Evolutionary conservation across 2,888 invertebrate species (phyloP).

Genomic region (Drosophila koepferae): DNA sequence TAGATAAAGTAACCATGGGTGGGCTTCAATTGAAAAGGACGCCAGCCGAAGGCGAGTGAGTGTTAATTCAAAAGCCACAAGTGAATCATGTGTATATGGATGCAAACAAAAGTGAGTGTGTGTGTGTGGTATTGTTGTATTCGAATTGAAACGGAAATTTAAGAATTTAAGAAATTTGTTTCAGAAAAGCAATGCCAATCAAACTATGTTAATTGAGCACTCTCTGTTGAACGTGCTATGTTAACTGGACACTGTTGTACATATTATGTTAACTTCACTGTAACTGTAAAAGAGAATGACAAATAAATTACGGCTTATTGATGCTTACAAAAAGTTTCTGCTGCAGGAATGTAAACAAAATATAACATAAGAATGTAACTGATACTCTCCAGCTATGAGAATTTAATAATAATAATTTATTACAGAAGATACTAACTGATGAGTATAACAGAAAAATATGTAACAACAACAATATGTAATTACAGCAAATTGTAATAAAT

Average conservation of each 20-base stretch:
- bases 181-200: neutral
- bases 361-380: too few species aligned
- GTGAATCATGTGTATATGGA: slow-evolving; percentile 23
- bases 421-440: too few species aligned
- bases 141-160: neutral
- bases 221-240: neutral
- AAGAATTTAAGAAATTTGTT: neutral
- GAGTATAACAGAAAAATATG: too few species aligned
- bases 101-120: neutral
- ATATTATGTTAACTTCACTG: too few species aligned
- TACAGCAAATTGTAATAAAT: too few species aligned
- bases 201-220: neutral
- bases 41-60: slow-evolving; percentile 27
- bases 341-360: neutral
- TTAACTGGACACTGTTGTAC: neutral
- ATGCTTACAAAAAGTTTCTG: too few species aligned
- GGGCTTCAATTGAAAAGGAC: slow-evolving; percentile 11
- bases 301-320: too few species aligned
- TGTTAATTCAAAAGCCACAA: slow-evolving; percentile 37
- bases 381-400: too few species aligned
- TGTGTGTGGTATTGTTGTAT: neutral
- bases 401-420: too few species aligned
- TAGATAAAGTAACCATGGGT: slow-evolving; percentile 34
- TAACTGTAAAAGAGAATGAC: too few species aligned
- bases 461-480: too few species aligned